These are phyloP conservation scores for Aquatica leii DNA, from an alignment of 2,888 invertebrate species.

Conservation along the genomic window DNA sequence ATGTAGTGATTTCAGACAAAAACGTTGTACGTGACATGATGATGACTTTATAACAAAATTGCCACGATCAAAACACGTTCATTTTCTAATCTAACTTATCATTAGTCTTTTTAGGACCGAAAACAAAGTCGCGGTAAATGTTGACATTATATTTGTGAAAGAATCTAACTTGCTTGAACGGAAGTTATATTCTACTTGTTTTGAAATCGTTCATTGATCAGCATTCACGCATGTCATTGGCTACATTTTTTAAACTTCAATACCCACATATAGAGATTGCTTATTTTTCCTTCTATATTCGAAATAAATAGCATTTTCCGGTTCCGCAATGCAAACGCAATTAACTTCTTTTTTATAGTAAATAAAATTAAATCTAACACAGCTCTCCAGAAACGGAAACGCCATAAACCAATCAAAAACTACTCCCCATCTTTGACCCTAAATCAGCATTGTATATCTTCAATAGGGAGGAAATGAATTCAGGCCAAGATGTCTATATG, in stretches of 20 bases:
- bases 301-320: not conserved
- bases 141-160: too few relatives aligned
- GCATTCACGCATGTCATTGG: conserved; percentile 17
- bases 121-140: too few relatives aligned
- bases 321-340: not conserved
- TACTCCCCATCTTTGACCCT: conserved; percentile 44
- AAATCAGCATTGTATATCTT: conserved; percentile 49
- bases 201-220: conserved; percentile 14
- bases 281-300: conserved; percentile 5
- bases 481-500: conserved; percentile 37
- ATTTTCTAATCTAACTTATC: too few relatives aligned
- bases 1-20: not conserved
- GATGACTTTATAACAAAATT: conserved; percentile 1
- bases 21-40: not conserved
- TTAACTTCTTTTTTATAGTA: not conserved
- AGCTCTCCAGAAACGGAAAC: conserved; percentile 45
- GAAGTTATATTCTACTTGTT: conserved; percentile 17
- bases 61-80: not conserved
- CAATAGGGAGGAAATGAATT: conserved; percentile 53
- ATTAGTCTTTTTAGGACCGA: too few relatives aligned
- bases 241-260: conserved; percentile 7
- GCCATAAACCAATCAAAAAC: conserved; percentile 48
- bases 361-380: too few relatives aligned
- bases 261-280: not conserved
- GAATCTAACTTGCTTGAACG: not conserved